Percentiles rank a stretch among this genome's conserved stretches.
These are phyloP conservation scores for Schizotus pectinicornis DNA, from an alignment of 2,888 invertebrate species.

Conservation along the genomic window DNA sequence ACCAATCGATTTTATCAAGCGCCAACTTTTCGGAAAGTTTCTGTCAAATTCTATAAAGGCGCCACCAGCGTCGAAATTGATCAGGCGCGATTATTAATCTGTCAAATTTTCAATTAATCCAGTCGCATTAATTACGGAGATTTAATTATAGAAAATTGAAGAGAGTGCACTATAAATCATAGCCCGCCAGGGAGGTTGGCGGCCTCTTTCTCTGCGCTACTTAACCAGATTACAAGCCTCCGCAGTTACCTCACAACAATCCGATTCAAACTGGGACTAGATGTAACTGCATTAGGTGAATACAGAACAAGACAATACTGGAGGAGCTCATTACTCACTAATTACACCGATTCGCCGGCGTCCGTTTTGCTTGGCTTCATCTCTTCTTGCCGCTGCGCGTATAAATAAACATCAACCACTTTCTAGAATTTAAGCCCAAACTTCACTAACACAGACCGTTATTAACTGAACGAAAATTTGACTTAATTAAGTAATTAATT, in stretches of 20 bases:
- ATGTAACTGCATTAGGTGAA: constrained; percentile 25
- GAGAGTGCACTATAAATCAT: constrained; percentile 21
- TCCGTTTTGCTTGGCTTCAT: constrained; percentile 14
- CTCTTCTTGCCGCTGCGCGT: constrained; percentile 3
- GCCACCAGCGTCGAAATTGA: not conserved
- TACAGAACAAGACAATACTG: constrained; percentile 30
- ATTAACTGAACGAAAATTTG: too few relatives aligned
- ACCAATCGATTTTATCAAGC: too few relatives aligned
- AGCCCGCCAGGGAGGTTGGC: constrained; percentile 4
- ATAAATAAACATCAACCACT: constrained; percentile 21
- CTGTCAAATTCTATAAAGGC: too few relatives aligned
- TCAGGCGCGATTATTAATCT: constrained; percentile 1
- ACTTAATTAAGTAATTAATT: too few relatives aligned
- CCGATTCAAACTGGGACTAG: constrained; percentile 3
- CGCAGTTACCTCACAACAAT: not conserved
- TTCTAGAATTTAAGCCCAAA: not conserved
- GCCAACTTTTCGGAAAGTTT: too few relatives aligned
- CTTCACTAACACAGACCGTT: not conserved
- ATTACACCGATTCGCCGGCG: constrained; percentile 23
- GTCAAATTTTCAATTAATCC: constrained; percentile 5
- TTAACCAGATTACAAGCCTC: constrained; percentile 8
- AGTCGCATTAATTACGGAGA: constrained; percentile 12
- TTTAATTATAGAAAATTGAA: constrained; percentile 12
- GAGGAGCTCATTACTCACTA: constrained; percentile 33
- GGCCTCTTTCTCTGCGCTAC: not conserved